Percentiles rank a stretch among this genome's conserved stretches.
phyloP scores from a whole-genome alignment of 2,113 vertebrate species.

The Oncorhynchus clarkii region DNA sequence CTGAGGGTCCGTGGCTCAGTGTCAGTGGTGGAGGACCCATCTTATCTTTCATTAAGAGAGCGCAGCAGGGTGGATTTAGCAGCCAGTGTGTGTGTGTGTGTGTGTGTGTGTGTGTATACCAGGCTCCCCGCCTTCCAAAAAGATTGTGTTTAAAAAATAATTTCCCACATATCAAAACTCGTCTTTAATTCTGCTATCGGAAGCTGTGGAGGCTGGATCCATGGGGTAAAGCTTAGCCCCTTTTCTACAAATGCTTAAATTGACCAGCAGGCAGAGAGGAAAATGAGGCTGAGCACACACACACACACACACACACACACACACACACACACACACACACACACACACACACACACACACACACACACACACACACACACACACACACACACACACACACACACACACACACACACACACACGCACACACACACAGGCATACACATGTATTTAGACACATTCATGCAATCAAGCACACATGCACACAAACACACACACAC shows the following conservation, averaged over 20 bases:
- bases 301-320: constrained; percentile 31
- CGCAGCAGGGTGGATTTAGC: constrained; percentile 91
- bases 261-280: constrained; percentile 66
- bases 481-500: neutral
- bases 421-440: neutral
- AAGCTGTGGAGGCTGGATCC: constrained; percentile 43
- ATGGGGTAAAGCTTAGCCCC: constrained; percentile 53
- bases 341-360: neutral
- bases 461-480: constrained; percentile 5
- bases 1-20: constrained; percentile 94
- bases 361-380: no score
- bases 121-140: neutral
- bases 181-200: constrained; percentile 67
- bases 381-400: constrained; percentile 31
- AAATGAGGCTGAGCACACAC: constrained; percentile 59
- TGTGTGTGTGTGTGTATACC: no score
- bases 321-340: neutral
- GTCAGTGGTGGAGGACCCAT: constrained; percentile 94
- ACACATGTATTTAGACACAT: no score
- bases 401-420: constrained; percentile 5
- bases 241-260: constrained; percentile 66
- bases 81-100: constrained; percentile 9
- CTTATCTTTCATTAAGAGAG: constrained; percentile 99
- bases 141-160: constrained; percentile 67
- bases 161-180: constrained; percentile 69